Evolutionary conservation across 2,888 invertebrate genomes (phyloP), one percentile per base, ranked within the genome.

Genomic region (Seladonia tumulorum): DNA sequence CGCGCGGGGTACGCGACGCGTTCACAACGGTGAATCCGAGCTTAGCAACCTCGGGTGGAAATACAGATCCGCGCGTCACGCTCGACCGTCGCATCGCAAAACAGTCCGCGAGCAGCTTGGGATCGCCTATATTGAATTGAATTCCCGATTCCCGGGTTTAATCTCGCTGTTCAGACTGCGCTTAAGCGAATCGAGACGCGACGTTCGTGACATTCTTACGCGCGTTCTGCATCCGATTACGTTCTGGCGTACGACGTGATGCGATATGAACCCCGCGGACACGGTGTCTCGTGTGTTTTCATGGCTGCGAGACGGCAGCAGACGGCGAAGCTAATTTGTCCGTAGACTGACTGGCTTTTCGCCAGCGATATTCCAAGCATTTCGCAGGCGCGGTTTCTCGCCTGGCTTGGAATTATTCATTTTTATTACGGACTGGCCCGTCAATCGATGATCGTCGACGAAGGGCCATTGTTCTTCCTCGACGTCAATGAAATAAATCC

Each of bases 91-190:
- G 35, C 35, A 35, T 35, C 35, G 35, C 35, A 5, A 35, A 35
- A 35, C 35, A 35, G 5, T 29, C 18, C 66, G 39, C 60, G n/a
- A 18, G 35, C n/a, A 60, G 25, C 60, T 25, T 70, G 42, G 42
- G 73, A 49, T 71, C 63, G 39, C 16, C 63, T 83, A 76, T 73
- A 82, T 83, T 83, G 72, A 85, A 83, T 76, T 42, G 80, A 75
- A 77, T 79, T 60, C 77, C 73, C 70, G 84, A 84, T 80, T 84
- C 79, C 79, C 84, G 35, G 47, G 73, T 85, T 86, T 84, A 76
- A 84, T 86, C 78, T 80, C 42, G 42, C 57, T n/a, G 72, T 70
- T 35, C 25, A 68, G 76, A 35, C 42, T 18, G 22, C 63, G n/a
- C 29, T 5, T 10, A 35, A n/a, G 22, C 25, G 73, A n/a, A 66